Base-by-base conservation (phyloP, 2,888 invertebrate species). In the Peribatodes rhomboidaria region DNA sequence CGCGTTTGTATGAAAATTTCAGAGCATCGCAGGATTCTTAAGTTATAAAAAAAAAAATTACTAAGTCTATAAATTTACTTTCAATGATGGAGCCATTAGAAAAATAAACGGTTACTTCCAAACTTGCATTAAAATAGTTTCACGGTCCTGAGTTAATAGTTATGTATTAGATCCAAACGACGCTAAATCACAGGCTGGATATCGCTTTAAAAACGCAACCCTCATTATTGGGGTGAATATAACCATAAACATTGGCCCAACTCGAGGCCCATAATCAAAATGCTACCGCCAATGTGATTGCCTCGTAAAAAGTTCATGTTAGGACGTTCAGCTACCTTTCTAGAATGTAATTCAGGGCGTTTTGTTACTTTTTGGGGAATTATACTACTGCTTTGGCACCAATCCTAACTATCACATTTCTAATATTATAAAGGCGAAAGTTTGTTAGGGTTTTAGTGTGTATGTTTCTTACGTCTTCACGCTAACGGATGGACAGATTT, bases 261-360 rank as follows among this genome's bases (percentile, higher is more conserved):
- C 41, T 18, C 6, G 9, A 18, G 14, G 55, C 18, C n/a, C 18
- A 18, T 55, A 44, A 44, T 54, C 54, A 42, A 31, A 55, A 33
- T 20, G 20, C 20, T 42, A n/a, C 54, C 27, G 11, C n/a, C 33
- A 6, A 44, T 55, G 44, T 13, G 13, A 44, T 54, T 18, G n/a
- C 13, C 31, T 46, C 55, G 44, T 55, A 55, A 55, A 54, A 55
- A 35, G 31, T 55, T n/a, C 33, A 55, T 44, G 35, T 44, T 35
- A 18, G 31, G 31, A 14, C 41, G 20, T 18, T 20, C 18, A 14
- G 9, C 35, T 33, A 50, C 18, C 14, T 35, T 27, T 35, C 31
- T n/a, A n/a, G n/a, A n/a, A n/a, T n/a, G n/a, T n/a, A n/a, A n/a
- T n/a, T n/a, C 13, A 8, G 35, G 35, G 18, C 9, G 14, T 35